Percentiles rank a stretch among this genome's conserved stretches.
These are phyloP conservation scores for Platorchestia sp. DNA, from an alignment of 1,140 invertebrate genomes.

Conservation along the genomic window DNA sequence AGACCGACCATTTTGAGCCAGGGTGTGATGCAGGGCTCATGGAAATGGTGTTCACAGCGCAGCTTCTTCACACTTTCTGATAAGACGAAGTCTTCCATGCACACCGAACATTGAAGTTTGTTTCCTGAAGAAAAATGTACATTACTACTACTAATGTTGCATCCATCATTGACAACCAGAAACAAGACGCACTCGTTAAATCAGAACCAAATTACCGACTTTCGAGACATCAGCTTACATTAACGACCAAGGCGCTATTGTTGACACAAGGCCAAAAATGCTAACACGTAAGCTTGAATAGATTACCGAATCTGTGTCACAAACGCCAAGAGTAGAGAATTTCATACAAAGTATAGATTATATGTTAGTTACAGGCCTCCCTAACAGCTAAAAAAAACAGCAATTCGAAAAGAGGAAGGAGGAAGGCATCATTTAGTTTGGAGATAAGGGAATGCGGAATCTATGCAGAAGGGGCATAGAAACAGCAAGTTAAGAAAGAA, in stretches of 20 bases:
- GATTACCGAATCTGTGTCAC: not conserved
- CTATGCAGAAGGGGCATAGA: no score
- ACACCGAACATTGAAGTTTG: conserved; percentile 29
- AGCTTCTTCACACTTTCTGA: conserved; percentile 9
- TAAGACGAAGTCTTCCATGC: conserved; percentile 53
- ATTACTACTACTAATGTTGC: no score
- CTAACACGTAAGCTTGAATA: no score
- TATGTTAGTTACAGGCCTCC: no score
- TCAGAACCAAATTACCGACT: not conserved
- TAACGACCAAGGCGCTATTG: not conserved
- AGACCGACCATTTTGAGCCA: conserved; percentile 53
- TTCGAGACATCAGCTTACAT: not conserved
- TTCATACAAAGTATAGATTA: no score
- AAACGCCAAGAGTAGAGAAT: not conserved
- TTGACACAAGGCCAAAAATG: not conserved
- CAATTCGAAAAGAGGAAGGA: no score
- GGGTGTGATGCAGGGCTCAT: conserved; percentile 55
- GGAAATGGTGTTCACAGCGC: conserved; percentile 48
- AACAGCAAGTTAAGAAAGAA: no score
- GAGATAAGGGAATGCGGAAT: no score
- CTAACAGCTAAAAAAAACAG: no score
- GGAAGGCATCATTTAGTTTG: no score
- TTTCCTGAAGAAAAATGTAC: conserved; percentile 57
- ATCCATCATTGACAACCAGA: not conserved
- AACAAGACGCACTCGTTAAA: not conserved